Base-by-base conservation (phyloP, 64 coral and sea anemone genomes). In the Porites lutea region DNA sequence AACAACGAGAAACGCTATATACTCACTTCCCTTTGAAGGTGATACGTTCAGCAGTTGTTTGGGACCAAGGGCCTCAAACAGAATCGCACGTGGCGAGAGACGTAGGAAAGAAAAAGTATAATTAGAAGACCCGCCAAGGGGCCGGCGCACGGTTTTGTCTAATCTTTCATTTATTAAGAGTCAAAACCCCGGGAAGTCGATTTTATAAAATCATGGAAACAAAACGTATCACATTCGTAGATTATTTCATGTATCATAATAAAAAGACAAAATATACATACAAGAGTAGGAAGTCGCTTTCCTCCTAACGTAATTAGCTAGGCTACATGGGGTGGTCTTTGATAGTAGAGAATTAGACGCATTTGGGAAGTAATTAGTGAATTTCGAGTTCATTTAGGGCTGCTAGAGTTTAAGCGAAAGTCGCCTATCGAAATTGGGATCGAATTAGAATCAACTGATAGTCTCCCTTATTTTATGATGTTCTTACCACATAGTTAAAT, bases 221-320 rank as follows among this genome's bases (percentile, higher is more conserved):
- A 84, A 84, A 84, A 84, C 64, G 62, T 84, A 84, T 84, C 81
- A 84, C 81, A 84, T 84, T 68, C 81, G 48, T 21, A 63, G 81
- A 84, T 84, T 84, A 84, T 84, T 84, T 84, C 81, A 68, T 84
- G 81, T 84, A 84, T 84, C 81, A 84, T 84, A 84, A 84, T 84
- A 84, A 69, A 48, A 84, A 66, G 62, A 68, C 81, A 68, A 84
- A 84, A 84, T 68, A 84, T 84, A 84, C 69, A 84, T 67, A 68
- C 18, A 51, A 22, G 45, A 68, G 61, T 51, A 52, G 81, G 63
- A 84, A 84, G n/a, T 52, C 37, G n/a, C 10, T 68, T 84, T 84
- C 81, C 48, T 51, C 63, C 9, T 84, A 69, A 84, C 69, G 19
- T 84, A 84, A 84, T 84, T 84, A 84, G 81, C 64, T 10, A 65